Evolutionary conservation across 2,888 invertebrate genomes (phyloP).

Genomic region (Chrysina gloriosa): DNA sequence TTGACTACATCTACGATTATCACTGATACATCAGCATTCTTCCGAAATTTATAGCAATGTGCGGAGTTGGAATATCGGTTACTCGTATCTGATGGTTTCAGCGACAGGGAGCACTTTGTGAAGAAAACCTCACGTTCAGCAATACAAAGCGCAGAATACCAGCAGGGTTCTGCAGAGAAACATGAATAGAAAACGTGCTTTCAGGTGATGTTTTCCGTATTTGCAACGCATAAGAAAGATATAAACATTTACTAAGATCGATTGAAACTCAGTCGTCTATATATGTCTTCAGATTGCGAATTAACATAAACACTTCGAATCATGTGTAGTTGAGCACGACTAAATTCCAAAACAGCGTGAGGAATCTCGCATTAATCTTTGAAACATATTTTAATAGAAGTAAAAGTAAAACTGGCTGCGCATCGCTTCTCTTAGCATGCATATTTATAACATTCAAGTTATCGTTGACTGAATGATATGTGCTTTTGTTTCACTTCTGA

Average conservation of each 20-base stretch:
- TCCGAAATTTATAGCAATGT: too few species aligned
- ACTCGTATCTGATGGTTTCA: too few species aligned
- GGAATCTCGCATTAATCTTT: background rate
- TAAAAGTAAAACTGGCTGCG: background rate
- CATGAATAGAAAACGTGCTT: conserved; percentile 21
- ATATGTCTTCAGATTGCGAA: conserved; percentile 9
- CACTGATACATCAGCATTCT: too few species aligned
- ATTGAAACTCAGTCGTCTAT: conserved; percentile 14
- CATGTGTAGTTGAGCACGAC: background rate
- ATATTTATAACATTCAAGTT: too few species aligned
- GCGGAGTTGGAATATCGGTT: too few species aligned
- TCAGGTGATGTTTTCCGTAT: conserved; percentile 6
- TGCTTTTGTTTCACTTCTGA: too few species aligned
- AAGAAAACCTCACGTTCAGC: background rate
- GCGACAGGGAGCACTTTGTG: background rate
- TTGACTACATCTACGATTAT: too few species aligned
- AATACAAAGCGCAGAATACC: background rate
- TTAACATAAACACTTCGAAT: conserved; percentile 1
- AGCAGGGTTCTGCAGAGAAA: background rate
- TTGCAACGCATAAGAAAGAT: conserved; percentile 22
- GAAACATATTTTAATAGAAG: background rate
- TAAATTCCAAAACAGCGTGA: conserved; percentile 6
- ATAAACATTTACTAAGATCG: conserved; percentile 31
- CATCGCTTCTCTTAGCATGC: too few species aligned
- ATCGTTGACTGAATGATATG: too few species aligned